These are phyloP conservation scores for Neuroscelio doddi DNA, from an alignment of 2,888 invertebrate species.

Conservation along the genomic window DNA sequence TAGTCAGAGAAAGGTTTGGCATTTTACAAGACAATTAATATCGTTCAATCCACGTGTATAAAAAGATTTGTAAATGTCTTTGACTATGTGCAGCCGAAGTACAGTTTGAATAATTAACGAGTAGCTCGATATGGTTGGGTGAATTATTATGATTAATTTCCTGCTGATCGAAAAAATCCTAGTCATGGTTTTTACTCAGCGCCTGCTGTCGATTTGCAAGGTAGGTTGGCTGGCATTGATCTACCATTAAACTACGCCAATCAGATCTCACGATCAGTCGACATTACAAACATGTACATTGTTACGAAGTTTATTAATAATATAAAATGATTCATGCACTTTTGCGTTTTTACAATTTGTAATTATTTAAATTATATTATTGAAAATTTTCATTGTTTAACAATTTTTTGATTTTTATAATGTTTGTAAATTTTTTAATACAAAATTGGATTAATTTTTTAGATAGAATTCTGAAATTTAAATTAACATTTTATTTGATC, in stretches of 20 bases:
- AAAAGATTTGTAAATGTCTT: conserved; percentile 20
- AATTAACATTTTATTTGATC: too few species aligned
- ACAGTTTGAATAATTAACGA: conserved; percentile 41
- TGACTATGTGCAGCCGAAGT: conserved; percentile 18
- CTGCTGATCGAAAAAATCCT: conserved; percentile 65
- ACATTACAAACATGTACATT: conserved; percentile 16
- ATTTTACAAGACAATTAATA: conserved; percentile 26
- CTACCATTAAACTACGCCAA: conserved; percentile 31
- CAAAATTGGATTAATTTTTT: too few species aligned
- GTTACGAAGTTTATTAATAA: conserved; percentile 5
- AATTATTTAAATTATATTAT: too few species aligned
- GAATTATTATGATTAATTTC: conserved; percentile 70
- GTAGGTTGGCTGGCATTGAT: conserved; percentile 31
- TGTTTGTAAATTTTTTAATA: too few species aligned
- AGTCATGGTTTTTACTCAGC: conserved; percentile 69
- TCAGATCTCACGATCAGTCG: conserved; percentile 42
- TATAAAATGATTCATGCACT: too few species aligned
- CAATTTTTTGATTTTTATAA: too few species aligned
- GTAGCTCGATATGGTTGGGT: conserved; percentile 34
- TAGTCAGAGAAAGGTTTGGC: neutral
- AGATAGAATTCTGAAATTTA: too few species aligned
- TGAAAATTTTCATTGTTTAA: too few species aligned
- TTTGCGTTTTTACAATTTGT: too few species aligned
- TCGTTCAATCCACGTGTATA: conserved; percentile 6
- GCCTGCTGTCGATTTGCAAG: conserved; percentile 50